A percentile compares a stretch with the other conserved stretches of the same genome.
Conservation (phyloP, 2,797 vertebrate species). For the Tachyglossus aculeatus region DNA sequence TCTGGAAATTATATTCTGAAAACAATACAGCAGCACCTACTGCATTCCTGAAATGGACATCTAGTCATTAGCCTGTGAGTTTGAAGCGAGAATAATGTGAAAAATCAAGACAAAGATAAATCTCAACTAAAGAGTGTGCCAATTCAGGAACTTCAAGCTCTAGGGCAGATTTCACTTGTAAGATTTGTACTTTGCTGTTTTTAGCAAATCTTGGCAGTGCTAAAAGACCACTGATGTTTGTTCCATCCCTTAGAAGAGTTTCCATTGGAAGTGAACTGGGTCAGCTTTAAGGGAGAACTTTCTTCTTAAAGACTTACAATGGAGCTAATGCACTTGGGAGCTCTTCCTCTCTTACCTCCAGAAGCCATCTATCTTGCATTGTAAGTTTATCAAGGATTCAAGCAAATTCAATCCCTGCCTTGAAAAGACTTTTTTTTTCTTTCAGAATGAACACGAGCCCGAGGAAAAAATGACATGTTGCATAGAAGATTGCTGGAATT, state of each 20-base stretch:
- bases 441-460: no score
- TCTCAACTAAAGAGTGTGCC: conserved; percentile 4
- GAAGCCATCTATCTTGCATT: conserved; percentile 16
- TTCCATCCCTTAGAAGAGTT: conserved; percentile 6
- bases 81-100: conserved; percentile 33
- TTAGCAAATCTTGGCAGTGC: conserved; percentile 10
- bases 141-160: conserved; percentile 22
- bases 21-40: not conserved
- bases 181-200: conserved; percentile 17
- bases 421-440: no score
- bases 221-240: not conserved
- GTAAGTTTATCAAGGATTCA: not conserved
- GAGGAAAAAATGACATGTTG: no score
- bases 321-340: conserved; percentile 52
- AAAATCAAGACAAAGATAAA: conserved; percentile 45
- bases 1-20: conserved; percentile 2
- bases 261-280: conserved; percentile 8
- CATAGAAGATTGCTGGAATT: no score
- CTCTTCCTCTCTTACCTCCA: conserved; percentile 22
- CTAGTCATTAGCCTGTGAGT: conserved; percentile 28
- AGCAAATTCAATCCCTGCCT: conserved; percentile 1
- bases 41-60: not conserved
- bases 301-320: conserved; percentile 29
- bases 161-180: conserved; percentile 1
- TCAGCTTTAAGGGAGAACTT: conserved; percentile 31